These are phyloP conservation scores for Epinephelus coioides DNA, from an alignment of 2,797 vertebrate species.

Conservation along the genomic window DNA sequence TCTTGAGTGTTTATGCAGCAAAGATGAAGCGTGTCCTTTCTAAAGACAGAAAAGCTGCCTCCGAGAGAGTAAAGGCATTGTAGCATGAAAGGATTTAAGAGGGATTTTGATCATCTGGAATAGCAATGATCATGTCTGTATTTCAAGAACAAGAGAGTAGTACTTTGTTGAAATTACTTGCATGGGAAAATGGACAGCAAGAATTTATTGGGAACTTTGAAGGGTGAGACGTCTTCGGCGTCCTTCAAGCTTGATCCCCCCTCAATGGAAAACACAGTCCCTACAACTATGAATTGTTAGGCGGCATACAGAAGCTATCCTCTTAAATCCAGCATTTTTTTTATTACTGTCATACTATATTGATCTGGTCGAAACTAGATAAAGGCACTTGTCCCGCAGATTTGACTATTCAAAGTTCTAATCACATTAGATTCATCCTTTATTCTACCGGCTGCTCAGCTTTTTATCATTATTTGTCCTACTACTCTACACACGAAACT, in stretches of 20 bases:
- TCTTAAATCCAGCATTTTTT: conserved; percentile 52
- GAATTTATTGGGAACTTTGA: conserved; percentile 48
- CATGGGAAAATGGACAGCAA: conserved; percentile 48
- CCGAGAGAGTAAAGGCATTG: conserved; percentile 54
- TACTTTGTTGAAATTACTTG: conserved; percentile 67
- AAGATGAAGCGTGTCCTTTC: conserved; percentile 62
- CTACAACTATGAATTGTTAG: conserved; percentile 17
- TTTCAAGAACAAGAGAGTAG: conserved; percentile 65
- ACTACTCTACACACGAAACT: conserved; percentile 45
- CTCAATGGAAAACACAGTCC: conserved; percentile 21
- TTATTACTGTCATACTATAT: conserved; percentile 42
- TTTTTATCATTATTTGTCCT: conserved; percentile 76
- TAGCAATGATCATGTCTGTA: conserved; percentile 64
- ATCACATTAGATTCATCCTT: conserved; percentile 53
- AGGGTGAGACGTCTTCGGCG: conserved; percentile 23
- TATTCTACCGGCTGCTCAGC: conserved; percentile 42
- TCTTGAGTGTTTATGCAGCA: conserved; percentile 66
- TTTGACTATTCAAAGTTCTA: conserved; percentile 46
- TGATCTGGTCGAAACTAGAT: conserved; percentile 55
- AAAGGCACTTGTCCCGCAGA: conserved; percentile 42
- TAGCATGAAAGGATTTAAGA: conserved; percentile 69
- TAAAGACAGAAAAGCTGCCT: conserved; percentile 62
- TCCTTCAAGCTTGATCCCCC: conserved; percentile 52
- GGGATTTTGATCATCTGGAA: conserved; percentile 74
- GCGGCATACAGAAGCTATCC: conserved; percentile 14